Evolutionary conservation across 2,113 vertebrate genomes (phyloP), one percentile per base, ranked within the genome.

Genomic region (Aleadryas rufinucha): DNA sequence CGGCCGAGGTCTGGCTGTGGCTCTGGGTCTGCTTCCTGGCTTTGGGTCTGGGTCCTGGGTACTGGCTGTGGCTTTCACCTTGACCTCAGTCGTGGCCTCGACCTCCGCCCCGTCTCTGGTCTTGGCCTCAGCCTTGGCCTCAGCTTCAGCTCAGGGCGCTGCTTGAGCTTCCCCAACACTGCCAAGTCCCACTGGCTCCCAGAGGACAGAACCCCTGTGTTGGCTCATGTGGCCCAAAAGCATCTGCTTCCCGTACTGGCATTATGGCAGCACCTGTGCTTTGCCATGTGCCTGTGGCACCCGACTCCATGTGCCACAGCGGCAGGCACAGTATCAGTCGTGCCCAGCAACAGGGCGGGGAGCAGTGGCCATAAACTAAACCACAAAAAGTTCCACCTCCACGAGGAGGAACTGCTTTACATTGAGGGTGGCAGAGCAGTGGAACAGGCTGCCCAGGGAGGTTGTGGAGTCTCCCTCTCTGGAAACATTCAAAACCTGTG

Each of bases 211-310:
- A 8, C 13, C 13, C 21, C 0, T 1, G 7, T 33, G 16, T 18
- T 8, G 44, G 12, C 23, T 71, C 11, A 2, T 4, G 18, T 11
- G 56, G 22, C 61, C 52, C 16, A 0, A 9, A 37, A 23, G 33
- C 57, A 17, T 20, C 16, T 1, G 1, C 21, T 60, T 33, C 44
- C 18, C 22, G 0, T 2, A 1, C 2, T 2, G 10, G 27, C 6
- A 0, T 21, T 44, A 6, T 0, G 10, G 71, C 44, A 30, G 20
- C 13, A 1, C 9, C 16, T 7, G 10, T 8, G 28, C 35, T 9
- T 13, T 6, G 3, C n/a, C 47, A 27, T 12, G 33, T 0, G 1
- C 9, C 18, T 5, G 22, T 27, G 39, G 24, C 78, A 18, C n/a
- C 31, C 13, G 0, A 0, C 16, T 16, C 16, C 1, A 28, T 11